Percentiles rank a stretch among this genome's conserved stretches.
phyloP scores from a whole-genome alignment of 2,797 vertebrate species.

The Rhinichthys osculus region DNA sequence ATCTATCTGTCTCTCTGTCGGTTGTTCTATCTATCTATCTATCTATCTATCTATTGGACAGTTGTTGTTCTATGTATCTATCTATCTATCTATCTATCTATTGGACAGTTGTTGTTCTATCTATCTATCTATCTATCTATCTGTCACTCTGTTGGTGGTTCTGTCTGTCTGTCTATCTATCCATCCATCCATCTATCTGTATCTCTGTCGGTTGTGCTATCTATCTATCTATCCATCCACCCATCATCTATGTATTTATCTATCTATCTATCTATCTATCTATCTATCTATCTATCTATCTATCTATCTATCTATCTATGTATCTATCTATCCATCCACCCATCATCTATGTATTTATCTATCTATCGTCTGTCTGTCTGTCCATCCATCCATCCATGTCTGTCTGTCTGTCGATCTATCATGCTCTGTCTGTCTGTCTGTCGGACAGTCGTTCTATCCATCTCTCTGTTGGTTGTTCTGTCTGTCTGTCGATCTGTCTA shows the following conservation, averaged over 20 bases:
- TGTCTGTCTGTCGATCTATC: rapidly evolving
- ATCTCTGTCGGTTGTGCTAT: too few relatives aligned
- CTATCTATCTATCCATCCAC: too few relatives aligned
- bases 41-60: neutral
- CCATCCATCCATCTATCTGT: too few relatives aligned
- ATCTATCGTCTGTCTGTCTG: too few relatives aligned
- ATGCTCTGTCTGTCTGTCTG: neutral
- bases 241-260: rapidly evolving
- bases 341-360: rapidly evolving
- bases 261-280: rapidly evolving
- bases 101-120: rapidly evolving
- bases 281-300: rapidly evolving
- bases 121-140: rapidly evolving
- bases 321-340: rapidly evolving
- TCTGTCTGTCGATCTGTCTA: rapidly evolving
- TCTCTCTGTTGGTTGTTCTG: rapidly evolving
- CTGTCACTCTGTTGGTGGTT: neutral
- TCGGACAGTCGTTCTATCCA: neutral
- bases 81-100: rapidly evolving
- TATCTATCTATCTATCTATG: too few relatives aligned
- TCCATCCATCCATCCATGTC: rapidly evolving
- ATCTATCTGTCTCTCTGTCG: neutral
- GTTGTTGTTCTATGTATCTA: too few relatives aligned
- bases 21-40: rapidly evolving
- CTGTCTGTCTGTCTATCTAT: neutral